Percentiles rank a stretch among this genome's conserved stretches.
These are phyloP conservation scores for Sebastes diploproa DNA, from an alignment of 2,797 vertebrate species.

Conservation along the genomic window DNA sequence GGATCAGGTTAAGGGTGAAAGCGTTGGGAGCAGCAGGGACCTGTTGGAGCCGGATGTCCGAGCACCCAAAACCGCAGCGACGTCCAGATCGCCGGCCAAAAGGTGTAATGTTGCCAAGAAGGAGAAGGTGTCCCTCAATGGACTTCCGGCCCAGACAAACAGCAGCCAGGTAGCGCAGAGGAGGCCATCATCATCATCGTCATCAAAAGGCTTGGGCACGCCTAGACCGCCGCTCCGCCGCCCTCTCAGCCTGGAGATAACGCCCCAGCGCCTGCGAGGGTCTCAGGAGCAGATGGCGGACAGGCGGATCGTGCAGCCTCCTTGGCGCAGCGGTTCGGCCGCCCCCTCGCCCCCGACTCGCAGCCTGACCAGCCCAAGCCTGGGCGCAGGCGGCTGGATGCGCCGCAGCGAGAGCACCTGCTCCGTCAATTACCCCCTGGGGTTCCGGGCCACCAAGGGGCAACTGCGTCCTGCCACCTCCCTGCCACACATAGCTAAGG, in stretches of 20 bases:
- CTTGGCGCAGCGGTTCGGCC: slow-evolving; percentile 71
- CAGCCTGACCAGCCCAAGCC: slow-evolving; percentile 80
- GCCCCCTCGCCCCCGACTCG: slow-evolving; percentile 72
- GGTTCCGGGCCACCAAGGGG: slow-evolving; percentile 52
- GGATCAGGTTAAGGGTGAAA: slow-evolving; percentile 75
- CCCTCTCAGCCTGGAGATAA: slow-evolving; percentile 74
- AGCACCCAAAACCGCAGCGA: slow-evolving; percentile 17
- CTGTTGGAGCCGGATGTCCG: slow-evolving; percentile 48
- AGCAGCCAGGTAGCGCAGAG: slow-evolving; percentile 46
- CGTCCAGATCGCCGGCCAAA: slow-evolving; percentile 19
- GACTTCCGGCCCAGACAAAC: slow-evolving; percentile 53
- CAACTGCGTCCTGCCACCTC: slow-evolving; percentile 87
- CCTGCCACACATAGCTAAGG: slow-evolving; percentile 88
- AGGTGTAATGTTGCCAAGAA: slow-evolving; percentile 50
- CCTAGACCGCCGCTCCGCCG: slow-evolving; percentile 57
- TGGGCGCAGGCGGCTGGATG: slow-evolving; percentile 80
- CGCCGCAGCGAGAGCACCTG: slow-evolving; percentile 88
- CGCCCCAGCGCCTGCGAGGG: slow-evolving; percentile 52
- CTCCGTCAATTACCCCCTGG: slow-evolving; percentile 76
- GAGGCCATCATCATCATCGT: background rate
- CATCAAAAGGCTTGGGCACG: background rate
- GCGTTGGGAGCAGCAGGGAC: slow-evolving; percentile 42
- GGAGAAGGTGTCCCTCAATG: slow-evolving; percentile 71
- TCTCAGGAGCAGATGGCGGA: slow-evolving; percentile 56
- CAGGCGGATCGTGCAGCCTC: slow-evolving; percentile 70